A percentile compares a stretch with the other conserved stretches of the same genome.
Conservation (phyloP, 92 coral and sea anemone species). For the Palythoa heliodiscus region DNA sequence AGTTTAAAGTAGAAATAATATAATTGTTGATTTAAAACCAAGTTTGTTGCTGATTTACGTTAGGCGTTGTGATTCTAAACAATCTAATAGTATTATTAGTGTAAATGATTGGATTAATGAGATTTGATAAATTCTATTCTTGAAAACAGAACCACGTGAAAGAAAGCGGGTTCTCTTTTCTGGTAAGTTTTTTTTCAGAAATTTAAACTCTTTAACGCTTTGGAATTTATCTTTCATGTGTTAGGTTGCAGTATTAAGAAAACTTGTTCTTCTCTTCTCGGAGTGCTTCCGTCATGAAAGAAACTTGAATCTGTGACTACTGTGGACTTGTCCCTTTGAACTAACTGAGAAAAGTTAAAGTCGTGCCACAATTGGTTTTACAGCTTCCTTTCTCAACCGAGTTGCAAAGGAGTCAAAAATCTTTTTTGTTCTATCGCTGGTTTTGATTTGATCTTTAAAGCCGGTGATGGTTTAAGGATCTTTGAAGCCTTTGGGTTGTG, state of each 20-base stretch:
- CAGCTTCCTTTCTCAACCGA: no score
- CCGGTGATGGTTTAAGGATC: no score
- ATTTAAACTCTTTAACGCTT: neutral
- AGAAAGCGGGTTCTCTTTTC: slow-evolving; percentile 44
- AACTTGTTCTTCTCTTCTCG: neutral
- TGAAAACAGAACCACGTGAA: slow-evolving; percentile 35
- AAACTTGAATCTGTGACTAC: no score
- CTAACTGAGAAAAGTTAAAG: no score
- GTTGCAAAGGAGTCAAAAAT: no score
- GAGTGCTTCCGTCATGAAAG: no score
- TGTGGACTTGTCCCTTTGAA: no score
- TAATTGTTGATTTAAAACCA: neutral
- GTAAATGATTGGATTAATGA: neutral
- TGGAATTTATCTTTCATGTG: neutral
- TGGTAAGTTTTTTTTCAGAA: neutral
- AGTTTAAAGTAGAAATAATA: neutral
- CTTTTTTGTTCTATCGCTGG: no score
- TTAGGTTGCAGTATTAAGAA: neutral
- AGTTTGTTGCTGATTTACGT: slow-evolving; percentile 30
- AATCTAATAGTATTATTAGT: neutral
- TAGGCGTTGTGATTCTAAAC: slow-evolving; percentile 20
- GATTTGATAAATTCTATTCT: neutral
- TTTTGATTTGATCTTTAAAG: no score
- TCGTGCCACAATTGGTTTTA: no score
- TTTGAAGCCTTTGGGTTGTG: no score